phyloP scores from a whole-genome alignment of 2,113 vertebrate genomes.

The Saguinus midas region DNA sequence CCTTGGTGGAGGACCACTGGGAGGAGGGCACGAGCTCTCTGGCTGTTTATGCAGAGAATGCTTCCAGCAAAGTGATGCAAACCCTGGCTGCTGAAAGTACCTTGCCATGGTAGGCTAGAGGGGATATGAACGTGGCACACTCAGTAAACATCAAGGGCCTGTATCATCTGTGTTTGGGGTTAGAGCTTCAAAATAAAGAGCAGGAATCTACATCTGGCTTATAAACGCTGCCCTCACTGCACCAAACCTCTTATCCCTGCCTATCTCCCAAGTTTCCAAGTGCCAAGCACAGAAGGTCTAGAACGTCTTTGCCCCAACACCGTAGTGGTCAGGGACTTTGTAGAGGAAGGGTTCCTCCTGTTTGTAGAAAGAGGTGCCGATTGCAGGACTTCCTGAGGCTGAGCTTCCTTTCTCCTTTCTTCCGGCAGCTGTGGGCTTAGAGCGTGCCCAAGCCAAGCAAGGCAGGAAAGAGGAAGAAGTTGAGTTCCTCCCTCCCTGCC shows the following conservation, averaged over 20 bases:
- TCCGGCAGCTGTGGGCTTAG: not conserved
- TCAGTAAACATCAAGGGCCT: not conserved
- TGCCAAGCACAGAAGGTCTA: not conserved
- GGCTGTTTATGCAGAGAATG: no score
- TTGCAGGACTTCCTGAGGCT: not conserved
- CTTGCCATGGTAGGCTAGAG: not conserved
- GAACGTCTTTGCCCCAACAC: not conserved
- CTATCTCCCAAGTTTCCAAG: not conserved
- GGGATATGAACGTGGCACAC: rapidly evolving
- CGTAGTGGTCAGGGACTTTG: not conserved
- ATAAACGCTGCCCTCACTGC: no score
- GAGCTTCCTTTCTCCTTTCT: not conserved
- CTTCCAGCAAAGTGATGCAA: not conserved
- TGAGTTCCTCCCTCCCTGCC: not conserved
- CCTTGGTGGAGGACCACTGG: not conserved
- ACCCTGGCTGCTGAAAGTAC: no score
- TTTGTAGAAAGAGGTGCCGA: not conserved
- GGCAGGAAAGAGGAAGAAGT: not conserved
- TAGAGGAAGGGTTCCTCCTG: not conserved
- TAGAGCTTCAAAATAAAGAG: not conserved
- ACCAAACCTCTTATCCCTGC: not conserved
- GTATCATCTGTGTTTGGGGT: no score
- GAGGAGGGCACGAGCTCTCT: not conserved
- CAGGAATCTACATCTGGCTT: not conserved
- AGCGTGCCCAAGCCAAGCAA: not conserved